Percentiles rank a stretch among this genome's conserved stretches.
Evolutionary conservation across 37 sponge, comb jelly and placozoan genomes (phyloP).

Genomic region (Hexactinellida sp.): DNA sequence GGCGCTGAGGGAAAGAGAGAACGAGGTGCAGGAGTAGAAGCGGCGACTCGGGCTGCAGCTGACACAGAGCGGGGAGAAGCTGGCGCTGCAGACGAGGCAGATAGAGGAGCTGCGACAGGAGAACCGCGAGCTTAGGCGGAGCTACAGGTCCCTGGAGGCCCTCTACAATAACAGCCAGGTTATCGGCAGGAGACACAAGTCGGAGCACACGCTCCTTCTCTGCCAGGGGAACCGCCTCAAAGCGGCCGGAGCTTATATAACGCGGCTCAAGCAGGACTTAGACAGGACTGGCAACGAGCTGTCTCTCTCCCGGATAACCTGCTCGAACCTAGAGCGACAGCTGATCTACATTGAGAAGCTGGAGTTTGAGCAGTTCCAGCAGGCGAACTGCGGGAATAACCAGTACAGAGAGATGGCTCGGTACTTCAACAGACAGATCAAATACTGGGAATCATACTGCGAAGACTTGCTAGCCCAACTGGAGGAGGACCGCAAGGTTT

Average conservation of each 20-base stretch:
- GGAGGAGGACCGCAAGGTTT: neutral
- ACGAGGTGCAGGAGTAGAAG: neutral
- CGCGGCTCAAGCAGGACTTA: neutral
- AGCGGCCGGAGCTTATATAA: neutral
- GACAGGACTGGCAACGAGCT: neutral
- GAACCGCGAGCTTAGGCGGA: neutral
- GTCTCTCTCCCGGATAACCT: neutral
- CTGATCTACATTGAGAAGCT: neutral
- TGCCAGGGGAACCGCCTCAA: neutral
- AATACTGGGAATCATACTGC: neutral
- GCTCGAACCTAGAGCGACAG: neutral
- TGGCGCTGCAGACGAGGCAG: neutral
- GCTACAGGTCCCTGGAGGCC: neutral
- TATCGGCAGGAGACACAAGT: neutral
- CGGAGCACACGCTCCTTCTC: constrained; percentile 3
- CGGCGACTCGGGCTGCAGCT: neutral
- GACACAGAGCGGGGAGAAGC: neutral
- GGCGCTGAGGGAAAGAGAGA: neutral
- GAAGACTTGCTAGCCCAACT: neutral
- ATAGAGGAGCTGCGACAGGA: neutral
- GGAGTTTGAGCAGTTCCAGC: neutral
- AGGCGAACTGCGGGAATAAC: neutral
- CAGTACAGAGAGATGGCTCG: neutral
- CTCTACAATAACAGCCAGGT: constrained; percentile 5
- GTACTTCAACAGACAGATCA: constrained; percentile 6